These are phyloP conservation scores for Urocyon cinereoargenteus DNA, from an alignment of 2,797 vertebrate species.

Conservation along the genomic window DNA sequence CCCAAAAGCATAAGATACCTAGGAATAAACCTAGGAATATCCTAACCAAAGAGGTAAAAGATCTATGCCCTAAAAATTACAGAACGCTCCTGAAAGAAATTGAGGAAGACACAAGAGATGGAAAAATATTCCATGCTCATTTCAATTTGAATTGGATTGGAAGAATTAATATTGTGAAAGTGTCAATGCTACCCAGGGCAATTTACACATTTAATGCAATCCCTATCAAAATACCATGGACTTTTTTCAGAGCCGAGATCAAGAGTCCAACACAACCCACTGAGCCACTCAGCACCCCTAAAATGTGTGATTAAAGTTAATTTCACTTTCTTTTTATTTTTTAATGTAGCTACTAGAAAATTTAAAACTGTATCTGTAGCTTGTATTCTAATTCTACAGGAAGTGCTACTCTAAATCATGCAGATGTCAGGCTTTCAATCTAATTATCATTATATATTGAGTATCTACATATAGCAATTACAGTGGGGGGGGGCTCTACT, in stretches of 20 bases:
- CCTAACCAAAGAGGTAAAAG: too few species aligned
- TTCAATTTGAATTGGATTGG: too few species aligned
- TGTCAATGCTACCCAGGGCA: too few species aligned
- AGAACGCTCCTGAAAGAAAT: too few species aligned
- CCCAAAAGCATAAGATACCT: too few species aligned
- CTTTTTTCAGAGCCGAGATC: neutral
- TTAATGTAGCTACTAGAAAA: neutral
- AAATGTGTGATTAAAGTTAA: slow-evolving; percentile 25
- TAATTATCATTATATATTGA: neutral
- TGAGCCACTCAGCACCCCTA: neutral
- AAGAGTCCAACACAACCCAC: neutral
- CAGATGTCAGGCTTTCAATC: neutral
- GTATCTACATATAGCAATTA: neutral
- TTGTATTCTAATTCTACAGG: neutral
- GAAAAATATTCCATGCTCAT: too few species aligned
- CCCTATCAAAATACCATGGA: too few species aligned
- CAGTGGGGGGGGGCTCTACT: neutral
- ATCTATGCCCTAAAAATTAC: too few species aligned
- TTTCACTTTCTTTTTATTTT: neutral
- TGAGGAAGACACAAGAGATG: too few species aligned
- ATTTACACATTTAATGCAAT: too few species aligned
- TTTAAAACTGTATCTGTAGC: neutral
- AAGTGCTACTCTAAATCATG: neutral
- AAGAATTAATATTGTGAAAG: too few species aligned
- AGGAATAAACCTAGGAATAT: too few species aligned